A percentile compares a stretch with the other conserved stretches of the same genome.
phyloP scores from a whole-genome alignment of 2,113 vertebrate species.

The Triplophysa siluroides region DNA sequence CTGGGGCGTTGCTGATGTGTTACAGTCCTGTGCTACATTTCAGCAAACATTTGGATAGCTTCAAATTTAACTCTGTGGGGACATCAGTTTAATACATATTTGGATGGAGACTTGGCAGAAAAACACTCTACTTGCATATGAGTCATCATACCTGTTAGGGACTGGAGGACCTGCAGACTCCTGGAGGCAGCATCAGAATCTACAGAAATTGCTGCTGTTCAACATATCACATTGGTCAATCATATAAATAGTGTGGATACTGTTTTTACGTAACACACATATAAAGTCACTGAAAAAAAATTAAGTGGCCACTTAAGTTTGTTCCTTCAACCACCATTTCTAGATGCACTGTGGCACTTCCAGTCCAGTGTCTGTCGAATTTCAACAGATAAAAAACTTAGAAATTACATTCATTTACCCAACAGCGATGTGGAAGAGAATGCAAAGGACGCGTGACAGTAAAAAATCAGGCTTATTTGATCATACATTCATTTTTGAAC shows the following conservation, averaged over 20 bases:
- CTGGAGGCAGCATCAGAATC: not conserved
- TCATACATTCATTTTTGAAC: too few species aligned
- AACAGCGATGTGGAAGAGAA: too few species aligned
- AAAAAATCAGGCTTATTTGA: too few species aligned
- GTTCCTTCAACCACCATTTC: too few species aligned
- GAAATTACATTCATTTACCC: too few species aligned
- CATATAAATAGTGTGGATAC: not conserved
- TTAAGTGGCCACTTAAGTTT: too few species aligned
- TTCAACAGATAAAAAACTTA: too few species aligned
- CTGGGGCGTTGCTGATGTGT: slow-evolving; percentile 12
- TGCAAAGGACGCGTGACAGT: too few species aligned
- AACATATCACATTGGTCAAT: not conserved
- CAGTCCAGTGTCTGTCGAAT: too few species aligned
- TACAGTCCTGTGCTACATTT: not conserved
- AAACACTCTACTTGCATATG: not conserved
- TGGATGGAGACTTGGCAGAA: not conserved
- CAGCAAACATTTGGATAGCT: slow-evolving; percentile 9
- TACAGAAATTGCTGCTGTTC: not conserved
- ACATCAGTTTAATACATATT: slow-evolving; percentile 11
- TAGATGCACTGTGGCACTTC: too few species aligned
- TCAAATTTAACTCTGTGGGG: not conserved
- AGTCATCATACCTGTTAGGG: slow-evolving; percentile 14
- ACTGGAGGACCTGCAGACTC: not conserved
- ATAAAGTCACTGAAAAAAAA: too few species aligned
- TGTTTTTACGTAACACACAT: not conserved